phyloP scores from a whole-genome alignment of 2,113 vertebrate genomes.

The Corapipo altera region DNA sequence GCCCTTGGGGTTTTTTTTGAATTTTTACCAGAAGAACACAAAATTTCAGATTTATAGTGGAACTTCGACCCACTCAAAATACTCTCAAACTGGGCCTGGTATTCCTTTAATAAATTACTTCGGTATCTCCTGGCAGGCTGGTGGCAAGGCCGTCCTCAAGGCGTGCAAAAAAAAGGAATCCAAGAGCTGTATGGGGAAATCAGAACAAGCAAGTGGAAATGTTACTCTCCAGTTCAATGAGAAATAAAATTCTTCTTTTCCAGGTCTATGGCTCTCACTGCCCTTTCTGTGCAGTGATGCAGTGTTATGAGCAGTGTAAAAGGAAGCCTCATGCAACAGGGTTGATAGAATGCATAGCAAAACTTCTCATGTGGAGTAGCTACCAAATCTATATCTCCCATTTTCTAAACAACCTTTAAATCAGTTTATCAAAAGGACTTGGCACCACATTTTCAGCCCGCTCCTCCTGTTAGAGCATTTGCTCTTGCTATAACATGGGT shows the following conservation, averaged over 20 bases:
- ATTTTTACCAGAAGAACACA: neutral
- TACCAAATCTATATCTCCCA: neutral
- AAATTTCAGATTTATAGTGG: neutral
- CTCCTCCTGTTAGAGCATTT: neutral
- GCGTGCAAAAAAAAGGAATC: neutral
- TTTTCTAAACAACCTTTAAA: neutral
- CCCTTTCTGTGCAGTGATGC: neutral
- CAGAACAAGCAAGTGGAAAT: neutral
- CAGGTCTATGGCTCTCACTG: fast-evolving
- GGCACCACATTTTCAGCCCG: neutral
- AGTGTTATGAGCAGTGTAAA: neutral
- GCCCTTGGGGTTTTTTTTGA: neutral
- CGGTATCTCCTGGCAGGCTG: neutral
- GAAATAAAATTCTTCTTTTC: neutral
- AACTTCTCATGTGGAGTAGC: neutral
- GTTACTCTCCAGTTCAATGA: neutral
- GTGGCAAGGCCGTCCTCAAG: neutral
- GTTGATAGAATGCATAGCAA: neutral
- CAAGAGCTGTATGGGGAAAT: neutral
- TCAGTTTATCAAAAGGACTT: neutral
- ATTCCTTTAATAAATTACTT: neutral
- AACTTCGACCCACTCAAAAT: neutral
- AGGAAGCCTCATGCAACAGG: neutral
- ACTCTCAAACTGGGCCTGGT: neutral
- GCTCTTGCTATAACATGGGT: fast-evolving